Conservation (phyloP, 2,113 vertebrate genomes). For the Prochilodus magdalenae region DNA sequence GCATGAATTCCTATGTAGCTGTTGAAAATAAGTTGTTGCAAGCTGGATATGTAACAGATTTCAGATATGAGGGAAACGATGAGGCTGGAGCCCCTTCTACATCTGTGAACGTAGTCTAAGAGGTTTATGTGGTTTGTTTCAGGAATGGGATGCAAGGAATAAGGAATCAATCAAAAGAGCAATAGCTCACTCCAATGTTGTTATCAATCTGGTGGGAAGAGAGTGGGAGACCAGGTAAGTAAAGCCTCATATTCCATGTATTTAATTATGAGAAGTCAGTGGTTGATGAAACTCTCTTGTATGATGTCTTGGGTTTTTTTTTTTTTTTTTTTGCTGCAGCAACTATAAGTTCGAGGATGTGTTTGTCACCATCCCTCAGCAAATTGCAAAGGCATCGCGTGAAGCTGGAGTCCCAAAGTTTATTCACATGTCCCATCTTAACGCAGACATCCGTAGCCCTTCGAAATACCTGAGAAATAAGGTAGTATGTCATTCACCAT, state of each 20-base stretch:
- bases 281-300: not conserved
- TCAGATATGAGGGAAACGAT: too few relatives aligned
- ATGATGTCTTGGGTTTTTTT: not conserved
- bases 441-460: constrained; percentile 89
- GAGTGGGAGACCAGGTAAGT: constrained; percentile 94
- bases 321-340: constrained; percentile 67
- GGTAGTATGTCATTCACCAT: constrained; percentile 73
- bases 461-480: constrained; percentile 94
- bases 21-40: too few relatives aligned
- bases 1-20: too few relatives aligned
- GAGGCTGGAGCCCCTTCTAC: too few relatives aligned
- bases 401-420: constrained; percentile 88
- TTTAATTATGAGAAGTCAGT: not conserved
- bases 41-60: too few relatives aligned
- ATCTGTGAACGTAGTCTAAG: too few relatives aligned
- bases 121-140: constrained; percentile 19
- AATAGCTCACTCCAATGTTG: constrained; percentile 88
- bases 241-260: not conserved
- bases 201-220: constrained; percentile 92
- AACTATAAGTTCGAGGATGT: constrained; percentile 89
- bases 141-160: constrained; percentile 91
- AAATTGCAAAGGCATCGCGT: constrained; percentile 82
- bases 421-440: constrained; percentile 93
- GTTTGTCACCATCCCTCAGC: constrained; percentile 85
- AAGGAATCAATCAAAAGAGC: constrained; percentile 87